Evolutionary conservation across 2,113 vertebrate species (phyloP), one percentile per base, ranked within the genome.

Genomic region (Vidua chalybeata): DNA sequence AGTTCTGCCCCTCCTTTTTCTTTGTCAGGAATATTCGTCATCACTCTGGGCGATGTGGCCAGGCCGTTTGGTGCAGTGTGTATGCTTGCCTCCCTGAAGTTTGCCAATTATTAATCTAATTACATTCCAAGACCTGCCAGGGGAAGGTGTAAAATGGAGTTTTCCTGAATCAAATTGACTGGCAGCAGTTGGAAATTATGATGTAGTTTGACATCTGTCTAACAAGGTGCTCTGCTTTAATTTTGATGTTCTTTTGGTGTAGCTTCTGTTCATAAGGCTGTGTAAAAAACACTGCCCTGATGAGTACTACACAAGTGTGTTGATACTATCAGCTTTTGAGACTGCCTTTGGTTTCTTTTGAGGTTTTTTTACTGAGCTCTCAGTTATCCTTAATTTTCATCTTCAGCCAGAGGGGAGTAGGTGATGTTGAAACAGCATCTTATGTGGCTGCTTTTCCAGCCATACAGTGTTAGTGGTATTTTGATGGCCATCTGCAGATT

Each of bases 401-500:
- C 92, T 90, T 59, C 72, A 94, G 45, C 72, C 72, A 41, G 93
- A 93, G 54, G 54, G 89, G 93, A 88, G 31, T 28, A 90, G 72
- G 79, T 86, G 72, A 63, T 84, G 92, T 92, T 96, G 90, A 90
- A 95, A 94, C 56, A 63, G 63, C 51, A 35, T 80, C 48, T 83
- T 52, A 19, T 18, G 59, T 90, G 76, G 83, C 85, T 93, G 88
- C 66, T 81, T 80, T 92, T 90, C 69, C 69, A 90, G 82, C 82
- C 51, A 0, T 66, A 48, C 73, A 6, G 6, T 81, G 48, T 68
- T 78, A 84, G 84, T 84, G 93, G 84, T 89, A 43, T 93, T 94
- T 76, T 74, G 94, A 95, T 96, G 93, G 52, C 90, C 90, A 89
- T 95, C 93, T 93, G 79, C 80, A 77, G 93, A 91, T 88, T 64